Evolutionary conservation across 2,888 invertebrate species (phyloP).

Genomic region (Netelia melanura): DNA sequence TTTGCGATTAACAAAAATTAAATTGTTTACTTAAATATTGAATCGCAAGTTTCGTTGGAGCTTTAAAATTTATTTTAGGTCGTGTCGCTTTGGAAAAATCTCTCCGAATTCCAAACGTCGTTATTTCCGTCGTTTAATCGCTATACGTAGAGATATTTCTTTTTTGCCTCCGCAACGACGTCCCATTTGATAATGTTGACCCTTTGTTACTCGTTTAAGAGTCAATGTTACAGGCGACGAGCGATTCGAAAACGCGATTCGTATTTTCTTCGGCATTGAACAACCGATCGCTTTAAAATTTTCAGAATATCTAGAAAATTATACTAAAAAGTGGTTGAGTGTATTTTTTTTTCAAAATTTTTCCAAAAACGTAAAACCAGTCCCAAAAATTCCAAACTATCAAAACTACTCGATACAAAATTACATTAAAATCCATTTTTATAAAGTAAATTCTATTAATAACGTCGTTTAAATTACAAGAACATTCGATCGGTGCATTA

Average conservation of each 20-base stretch:
- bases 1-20: no score
- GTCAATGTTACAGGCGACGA: no score
- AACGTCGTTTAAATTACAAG: not conserved
- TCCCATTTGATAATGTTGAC: not conserved
- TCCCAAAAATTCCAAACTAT: not conserved
- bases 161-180: not conserved
- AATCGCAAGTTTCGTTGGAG: no score
- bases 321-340: no score
- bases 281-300: no score
- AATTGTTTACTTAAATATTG: no score
- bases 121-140: not conserved
- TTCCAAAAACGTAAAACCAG: not conserved
- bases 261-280: no score
- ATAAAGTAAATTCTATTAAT: not conserved
- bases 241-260: no score
- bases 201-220: not conserved
- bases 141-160: not conserved
- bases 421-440: no score
- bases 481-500: no score
- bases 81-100: not conserved
- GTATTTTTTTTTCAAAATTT: no score
- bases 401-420: not conserved
- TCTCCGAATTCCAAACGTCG: not conserved
- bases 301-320: no score
- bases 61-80: not conserved